phyloP scores from a whole-genome alignment of 1,140 invertebrate genomes.

The Hypothenemus hampei region DNA sequence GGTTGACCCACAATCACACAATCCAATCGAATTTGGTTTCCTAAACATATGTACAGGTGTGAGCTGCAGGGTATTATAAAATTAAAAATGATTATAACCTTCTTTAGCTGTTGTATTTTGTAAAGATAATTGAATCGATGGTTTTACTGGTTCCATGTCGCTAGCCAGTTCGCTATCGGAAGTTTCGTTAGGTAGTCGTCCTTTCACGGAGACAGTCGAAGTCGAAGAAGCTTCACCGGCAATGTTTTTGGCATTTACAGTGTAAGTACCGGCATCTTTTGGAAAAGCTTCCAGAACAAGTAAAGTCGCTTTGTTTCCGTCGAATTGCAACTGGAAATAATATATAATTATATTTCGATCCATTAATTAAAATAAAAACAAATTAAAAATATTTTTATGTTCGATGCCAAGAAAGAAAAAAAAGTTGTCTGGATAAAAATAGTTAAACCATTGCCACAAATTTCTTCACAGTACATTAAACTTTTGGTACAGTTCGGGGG shows the following conservation, averaged over 20 bases:
- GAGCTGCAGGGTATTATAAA: not conserved
- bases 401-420: constrained; percentile 11
- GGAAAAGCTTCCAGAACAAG: constrained; percentile 63
- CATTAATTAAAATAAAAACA: not conserved
- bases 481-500: constrained; percentile 3
- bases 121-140: constrained; percentile 66
- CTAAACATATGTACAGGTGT: not conserved
- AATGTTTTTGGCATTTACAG: constrained; percentile 58
- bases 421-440: constrained; percentile 11
- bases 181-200: constrained; percentile 63
- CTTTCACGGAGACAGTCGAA: constrained; percentile 67
- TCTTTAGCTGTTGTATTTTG: constrained; percentile 65
- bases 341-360: not conserved
- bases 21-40: constrained; percentile 64
- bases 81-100: constrained; percentile 39
- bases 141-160: constrained; percentile 66
- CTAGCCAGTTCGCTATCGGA: constrained; percentile 66
- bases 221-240: constrained; percentile 58
- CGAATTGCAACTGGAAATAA: constrained; percentile 54
- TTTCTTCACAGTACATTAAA: constrained; percentile 13
- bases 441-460: constrained; percentile 11
- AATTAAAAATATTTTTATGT: constrained; percentile 1
- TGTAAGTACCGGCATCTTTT: constrained; percentile 66
- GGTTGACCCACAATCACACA: constrained; percentile 80
- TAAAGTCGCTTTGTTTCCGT: constrained; percentile 58